Percentiles rank a stretch among this genome's conserved stretches.
phyloP scores from a whole-genome alignment of 2,888 invertebrate species.

The Omphaloscelis lunosa region DNA sequence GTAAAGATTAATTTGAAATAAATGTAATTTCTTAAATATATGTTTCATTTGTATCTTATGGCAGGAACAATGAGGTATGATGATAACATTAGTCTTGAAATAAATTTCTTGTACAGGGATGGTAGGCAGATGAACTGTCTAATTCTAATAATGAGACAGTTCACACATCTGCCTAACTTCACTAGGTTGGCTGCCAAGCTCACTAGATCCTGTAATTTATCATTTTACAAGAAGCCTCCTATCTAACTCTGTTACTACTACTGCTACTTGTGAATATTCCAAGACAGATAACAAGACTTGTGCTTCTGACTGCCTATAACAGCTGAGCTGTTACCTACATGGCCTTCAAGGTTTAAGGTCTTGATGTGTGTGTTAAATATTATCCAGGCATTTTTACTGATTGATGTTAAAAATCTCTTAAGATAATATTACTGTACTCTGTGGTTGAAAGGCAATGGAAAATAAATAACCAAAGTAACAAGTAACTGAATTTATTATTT shows the following conservation, averaged over 20 bases:
- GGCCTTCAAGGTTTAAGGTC: not conserved
- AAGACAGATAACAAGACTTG: not conserved
- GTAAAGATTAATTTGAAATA: constrained; percentile 94
- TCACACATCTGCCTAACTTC: not conserved
- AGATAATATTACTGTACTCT: not conserved
- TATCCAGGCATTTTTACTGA: no score
- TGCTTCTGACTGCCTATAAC: not conserved
- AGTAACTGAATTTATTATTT: constrained; percentile 84
- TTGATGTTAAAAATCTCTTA: not conserved
- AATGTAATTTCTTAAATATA: constrained; percentile 65
- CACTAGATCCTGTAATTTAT: not conserved
- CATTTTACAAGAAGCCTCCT: not conserved
- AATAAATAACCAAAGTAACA: constrained; percentile 70
- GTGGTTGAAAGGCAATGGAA: not conserved
- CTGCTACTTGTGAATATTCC: not conserved
- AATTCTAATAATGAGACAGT: not conserved
- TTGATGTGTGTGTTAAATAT: not conserved
- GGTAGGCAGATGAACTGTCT: no score
- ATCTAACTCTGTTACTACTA: no score
- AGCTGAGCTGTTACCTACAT: not conserved
- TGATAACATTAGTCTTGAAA: not conserved
- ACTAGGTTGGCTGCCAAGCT: not conserved
- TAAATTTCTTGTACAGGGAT: not conserved
- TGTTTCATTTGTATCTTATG: constrained; percentile 40
- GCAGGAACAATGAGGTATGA: not conserved